Evolutionary conservation across 1,140 invertebrate genomes (phyloP), one percentile per base, ranked within the genome.

Genomic region (Pristionchus pacificus): DNA sequence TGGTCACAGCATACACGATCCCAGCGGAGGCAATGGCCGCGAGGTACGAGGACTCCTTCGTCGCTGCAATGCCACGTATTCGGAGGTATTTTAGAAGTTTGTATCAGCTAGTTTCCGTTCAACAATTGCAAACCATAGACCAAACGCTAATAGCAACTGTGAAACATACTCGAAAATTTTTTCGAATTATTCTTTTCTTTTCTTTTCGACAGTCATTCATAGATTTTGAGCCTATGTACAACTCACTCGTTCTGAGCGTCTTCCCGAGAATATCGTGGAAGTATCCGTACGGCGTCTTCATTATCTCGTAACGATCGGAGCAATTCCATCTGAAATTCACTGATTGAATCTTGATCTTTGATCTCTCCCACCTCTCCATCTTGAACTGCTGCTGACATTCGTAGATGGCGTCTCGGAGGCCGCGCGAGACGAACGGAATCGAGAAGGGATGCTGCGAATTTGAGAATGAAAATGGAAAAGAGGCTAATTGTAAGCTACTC

Each of bases 11-110:
- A 79, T 89, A 88, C 30, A 89, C 88, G 1, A 90, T 89, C 2
- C 89, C 89, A 19, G 89, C 89, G 74, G 87, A 88, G 15, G 89
- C 87, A 49, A 90, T 87, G 38, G 89, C 89, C 79, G 89, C 89
- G 57, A 90, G 87, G 80, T 89, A 90, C 0, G 89, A 89, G 3
- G 89, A 89, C 78, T 90, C 89, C 77, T 87, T 86, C 73, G 88
- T 89, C 24, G 88, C 89, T 90, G 30, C n/a, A n/a, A n/a, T n/a
- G n/a, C n/a, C n/a, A n/a, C n/a, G n/a, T n/a, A n/a, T n/a, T n/a
- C n/a, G n/a, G n/a, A n/a, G n/a, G n/a, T n/a, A n/a, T n/a, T n/a
- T n/a, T 61, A 74, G 38, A 15, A 58, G 19, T 3, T 2, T 30
- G 31, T 58, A 1, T 27, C 2, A 29, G n/a, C n/a, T 62, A 62